These are phyloP conservation scores for Cheirogaleus major DNA, from an alignment of 2,797 vertebrate species.

Conservation along the genomic window DNA sequence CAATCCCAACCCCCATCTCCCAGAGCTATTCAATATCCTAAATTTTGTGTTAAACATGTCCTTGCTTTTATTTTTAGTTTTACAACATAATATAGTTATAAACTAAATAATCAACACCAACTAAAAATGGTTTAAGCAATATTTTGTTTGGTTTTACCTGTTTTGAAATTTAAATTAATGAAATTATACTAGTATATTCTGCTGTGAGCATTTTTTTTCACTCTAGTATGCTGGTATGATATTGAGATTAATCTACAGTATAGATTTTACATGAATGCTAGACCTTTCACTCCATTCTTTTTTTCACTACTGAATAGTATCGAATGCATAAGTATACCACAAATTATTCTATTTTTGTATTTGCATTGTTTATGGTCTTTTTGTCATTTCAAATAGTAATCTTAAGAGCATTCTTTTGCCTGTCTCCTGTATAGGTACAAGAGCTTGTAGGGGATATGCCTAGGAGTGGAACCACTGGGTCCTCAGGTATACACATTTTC, in stretches of 20 bases:
- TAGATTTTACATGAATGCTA: not conserved
- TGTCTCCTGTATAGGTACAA: not conserved
- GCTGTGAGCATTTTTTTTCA: not conserved
- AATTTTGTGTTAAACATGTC: not conserved
- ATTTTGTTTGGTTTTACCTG: not conserved
- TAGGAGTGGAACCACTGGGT: not conserved
- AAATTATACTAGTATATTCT: not conserved
- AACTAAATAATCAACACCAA: not conserved
- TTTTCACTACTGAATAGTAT: not conserved
- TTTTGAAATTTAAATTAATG: slow-evolving; percentile 17
- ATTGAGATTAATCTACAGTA: not conserved
- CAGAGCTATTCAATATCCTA: not conserved
- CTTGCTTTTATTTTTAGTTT: not conserved
- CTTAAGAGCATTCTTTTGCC: not conserved
- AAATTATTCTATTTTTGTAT: not conserved
- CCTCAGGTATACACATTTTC: not conserved
- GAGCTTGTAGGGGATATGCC: not conserved
- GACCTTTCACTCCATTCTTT: not conserved
- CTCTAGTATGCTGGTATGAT: not conserved
- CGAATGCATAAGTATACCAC: not conserved
- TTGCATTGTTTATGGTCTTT: not conserved
- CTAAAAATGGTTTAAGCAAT: not conserved
- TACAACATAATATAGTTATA: not conserved
- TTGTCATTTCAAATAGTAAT: not conserved
- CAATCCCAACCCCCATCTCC: not conserved